These are phyloP conservation scores for Alectoris magna DNA, from an alignment of 2,797 vertebrate genomes.

Conservation along the genomic window DNA sequence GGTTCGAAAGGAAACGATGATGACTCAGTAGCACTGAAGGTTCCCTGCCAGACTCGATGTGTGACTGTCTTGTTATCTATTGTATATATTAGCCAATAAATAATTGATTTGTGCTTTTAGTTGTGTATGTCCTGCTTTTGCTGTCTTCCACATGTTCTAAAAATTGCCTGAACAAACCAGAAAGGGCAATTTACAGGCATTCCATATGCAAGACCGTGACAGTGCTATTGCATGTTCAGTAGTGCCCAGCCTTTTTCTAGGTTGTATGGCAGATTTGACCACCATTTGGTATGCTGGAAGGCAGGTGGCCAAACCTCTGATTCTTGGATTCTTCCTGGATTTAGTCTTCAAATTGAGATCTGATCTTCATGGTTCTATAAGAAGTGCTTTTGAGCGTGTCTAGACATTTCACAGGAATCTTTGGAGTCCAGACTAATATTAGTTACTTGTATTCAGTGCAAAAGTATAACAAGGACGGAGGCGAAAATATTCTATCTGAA, in stretches of 20 bases:
- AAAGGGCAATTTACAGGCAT: neutral
- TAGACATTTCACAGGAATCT: neutral
- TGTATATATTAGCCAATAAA: neutral
- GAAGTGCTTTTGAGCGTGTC: neutral
- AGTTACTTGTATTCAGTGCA: neutral
- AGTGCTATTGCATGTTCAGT: neutral
- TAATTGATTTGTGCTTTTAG: neutral
- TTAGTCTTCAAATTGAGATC: neutral
- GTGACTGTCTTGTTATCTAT: neutral
- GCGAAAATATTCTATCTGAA: neutral
- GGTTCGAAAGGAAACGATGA: neutral
- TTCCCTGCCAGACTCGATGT: neutral
- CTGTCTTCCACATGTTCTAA: neutral
- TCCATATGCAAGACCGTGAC: neutral
- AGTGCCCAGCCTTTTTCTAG: neutral
- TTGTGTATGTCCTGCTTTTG: neutral
- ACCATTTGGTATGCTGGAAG: neutral
- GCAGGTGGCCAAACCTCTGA: neutral
- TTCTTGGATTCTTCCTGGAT: neutral
- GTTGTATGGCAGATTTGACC: neutral
- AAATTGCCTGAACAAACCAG: neutral
- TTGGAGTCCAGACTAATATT: neutral
- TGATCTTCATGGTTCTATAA: neutral
- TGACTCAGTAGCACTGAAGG: neutral
- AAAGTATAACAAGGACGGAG: rapidly evolving